Evolutionary conservation across 2,888 invertebrate species (phyloP), one percentile per base, ranked within the genome.

Genomic region (Mythimna loreyi): DNA sequence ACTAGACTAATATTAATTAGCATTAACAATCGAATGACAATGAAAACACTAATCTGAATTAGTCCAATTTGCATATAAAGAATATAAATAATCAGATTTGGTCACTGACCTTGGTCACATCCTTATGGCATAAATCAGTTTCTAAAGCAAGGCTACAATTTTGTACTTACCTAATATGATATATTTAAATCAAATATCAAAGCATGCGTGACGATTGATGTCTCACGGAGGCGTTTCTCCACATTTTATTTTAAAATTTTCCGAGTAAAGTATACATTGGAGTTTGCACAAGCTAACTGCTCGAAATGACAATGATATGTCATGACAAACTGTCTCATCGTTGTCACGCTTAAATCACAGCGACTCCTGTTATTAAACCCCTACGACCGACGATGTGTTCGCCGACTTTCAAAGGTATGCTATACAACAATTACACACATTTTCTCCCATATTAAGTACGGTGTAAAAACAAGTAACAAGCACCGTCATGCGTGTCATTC

Each of bases 381-480:
- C 76, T 74, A 72, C 85, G 84, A 79, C 86, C 85, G 78, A 82
- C 86, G 82, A 85, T 85, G 79, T 83, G 65, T 86, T 86, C 90
- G 90, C 89, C 87, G 88, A 88, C 89, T 90, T 91, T 89, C 90
- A 90, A 90, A 90, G 86, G 80, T 85, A 87, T 87, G 85, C 86
- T 87, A 83, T 79, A 84, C 82, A 85, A 87, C 89, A 90, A 92
- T 91, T 89, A 92, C 91, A 86, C 81, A 79, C 80, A 89, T 90
- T 90, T 89, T 82, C 86, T 86, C 88, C 83, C 81, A 87, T 88
- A 89, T 89, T 87, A 87, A 72, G 70, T 86, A 79, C 87, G 86
- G 89, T 91, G 90, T 89, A 90, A 92, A 92, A 91, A 88, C 85
- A 82, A 85, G 86, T 82, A 85, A 75, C 75, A 82, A 81, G 82